phyloP scores from a whole-genome alignment of 1,140 invertebrate genomes.

The Medauroidea extradentata region DNA sequence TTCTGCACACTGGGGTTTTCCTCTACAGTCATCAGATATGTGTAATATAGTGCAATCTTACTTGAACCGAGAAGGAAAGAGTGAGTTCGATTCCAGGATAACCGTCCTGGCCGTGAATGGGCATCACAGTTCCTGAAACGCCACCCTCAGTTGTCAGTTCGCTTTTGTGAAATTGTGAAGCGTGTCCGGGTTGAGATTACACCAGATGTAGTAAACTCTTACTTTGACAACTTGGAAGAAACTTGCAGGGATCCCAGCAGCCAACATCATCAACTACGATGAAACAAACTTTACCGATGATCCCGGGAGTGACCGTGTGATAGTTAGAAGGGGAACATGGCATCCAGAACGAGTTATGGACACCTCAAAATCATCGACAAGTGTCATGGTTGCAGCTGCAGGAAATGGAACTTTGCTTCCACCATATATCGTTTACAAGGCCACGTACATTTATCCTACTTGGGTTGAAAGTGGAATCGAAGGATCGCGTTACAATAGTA shows the following conservation, averaged over 20 bases:
- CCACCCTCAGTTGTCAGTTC: constrained; percentile 21
- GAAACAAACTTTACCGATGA: constrained; percentile 37
- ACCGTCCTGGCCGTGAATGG: constrained; percentile 33
- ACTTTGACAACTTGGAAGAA: constrained; percentile 27
- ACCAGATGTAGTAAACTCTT: constrained; percentile 23
- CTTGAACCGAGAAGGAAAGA: constrained; percentile 21
- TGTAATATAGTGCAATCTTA: constrained; percentile 29
- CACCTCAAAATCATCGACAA: constrained; percentile 26
- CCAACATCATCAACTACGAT: constrained; percentile 40
- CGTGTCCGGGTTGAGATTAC: constrained; percentile 22
- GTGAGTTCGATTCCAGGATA: constrained; percentile 22
- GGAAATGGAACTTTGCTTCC: constrained; percentile 27
- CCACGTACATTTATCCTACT: constrained; percentile 31
- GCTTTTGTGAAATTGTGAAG: constrained; percentile 32
- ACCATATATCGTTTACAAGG: constrained; percentile 33
- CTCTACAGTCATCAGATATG: constrained; percentile 23
- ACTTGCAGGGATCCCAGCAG: constrained; percentile 31
- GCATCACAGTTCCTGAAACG: too few relatives aligned
- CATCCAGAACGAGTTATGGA: constrained; percentile 35
- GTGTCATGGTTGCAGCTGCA: constrained; percentile 33
- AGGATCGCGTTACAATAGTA: constrained; percentile 21
- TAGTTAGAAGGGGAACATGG: constrained; percentile 31
- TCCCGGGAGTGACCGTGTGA: constrained; percentile 26
- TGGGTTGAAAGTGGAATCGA: constrained; percentile 31
- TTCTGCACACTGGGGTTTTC: constrained; percentile 31